These are phyloP conservation scores for Chaenocephalus aceratus DNA, from an alignment of 2,113 vertebrate genomes.

Conservation along the genomic window DNA sequence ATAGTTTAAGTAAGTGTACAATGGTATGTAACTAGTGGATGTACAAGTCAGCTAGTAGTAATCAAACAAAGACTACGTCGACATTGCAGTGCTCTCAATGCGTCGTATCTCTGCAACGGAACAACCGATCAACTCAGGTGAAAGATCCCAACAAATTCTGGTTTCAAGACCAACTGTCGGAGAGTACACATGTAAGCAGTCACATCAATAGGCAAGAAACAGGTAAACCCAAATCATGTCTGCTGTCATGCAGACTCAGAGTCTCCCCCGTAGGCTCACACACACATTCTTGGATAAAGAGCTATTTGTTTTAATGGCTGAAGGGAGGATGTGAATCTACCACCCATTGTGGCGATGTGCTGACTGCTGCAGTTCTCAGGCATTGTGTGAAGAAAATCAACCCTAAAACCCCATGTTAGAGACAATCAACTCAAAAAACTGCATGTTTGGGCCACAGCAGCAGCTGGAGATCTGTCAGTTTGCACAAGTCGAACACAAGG, in stretches of 20 bases:
- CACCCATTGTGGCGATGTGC: constrained; percentile 78
- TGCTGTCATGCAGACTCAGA: constrained; percentile 34
- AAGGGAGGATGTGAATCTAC: constrained; percentile 75
- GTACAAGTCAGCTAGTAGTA: background rate
- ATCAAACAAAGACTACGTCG: background rate
- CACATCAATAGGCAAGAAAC: background rate
- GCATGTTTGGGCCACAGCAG: constrained; percentile 12
- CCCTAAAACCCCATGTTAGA: constrained; percentile 41
- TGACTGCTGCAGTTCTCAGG: constrained; percentile 70
- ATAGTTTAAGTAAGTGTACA: background rate
- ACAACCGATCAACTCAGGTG: too few species aligned
- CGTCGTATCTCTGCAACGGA: too few species aligned
- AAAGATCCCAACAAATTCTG: too few species aligned
- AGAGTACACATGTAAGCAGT: background rate
- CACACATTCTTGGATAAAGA: constrained; percentile 73
- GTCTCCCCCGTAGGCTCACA: background rate
- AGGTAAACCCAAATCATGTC: constrained; percentile 26
- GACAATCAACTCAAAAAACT: constrained; percentile 35
- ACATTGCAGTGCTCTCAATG: too few species aligned
- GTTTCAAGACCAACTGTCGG: too few species aligned
- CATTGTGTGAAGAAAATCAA: constrained; percentile 56
- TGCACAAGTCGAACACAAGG: constrained; percentile 1
- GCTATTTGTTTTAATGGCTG: constrained; percentile 77
- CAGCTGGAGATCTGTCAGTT: constrained; percentile 44
- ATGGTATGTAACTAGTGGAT: background rate